Evolutionary conservation across 1,140 invertebrate genomes (phyloP), one percentile per base, ranked within the genome.

Genomic region (Saccostrea echinata): DNA sequence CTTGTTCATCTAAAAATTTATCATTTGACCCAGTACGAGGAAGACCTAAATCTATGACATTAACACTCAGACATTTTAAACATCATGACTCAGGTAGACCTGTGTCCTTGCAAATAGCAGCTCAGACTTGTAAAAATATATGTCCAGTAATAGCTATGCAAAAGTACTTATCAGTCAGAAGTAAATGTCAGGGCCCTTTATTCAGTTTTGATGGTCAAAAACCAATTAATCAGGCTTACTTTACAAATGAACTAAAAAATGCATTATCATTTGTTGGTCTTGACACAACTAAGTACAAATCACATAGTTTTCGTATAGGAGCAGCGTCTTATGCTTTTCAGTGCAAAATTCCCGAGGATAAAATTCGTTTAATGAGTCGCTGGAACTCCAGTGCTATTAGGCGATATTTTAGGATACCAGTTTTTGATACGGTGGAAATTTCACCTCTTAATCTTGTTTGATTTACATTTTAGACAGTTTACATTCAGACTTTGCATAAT

Each of bases 261-360:
- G 43, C 84, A 9, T 61, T 88, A 55, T 33, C 52, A 1, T 88
- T 52, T 82, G 13, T 64, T 57, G 71, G 84, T 13, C n/a, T 85
- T 12, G 35, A 82, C 21, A 18, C 9, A 4, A 27, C 18, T 43
- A n/a, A 43, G n/a, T 64, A 61, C 53, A 85, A 64, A 64, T 43
- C 76, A 24, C 88, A 89, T 51, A 86, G 71, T 24, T 83, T 86
- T 68, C 80, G 85, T 21, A 89, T 86, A 30, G 84, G 88, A 24
- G 84, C 84, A 9, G 88, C 88, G 18, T 64, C 88, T 0, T 18
- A n/a, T 12, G 64, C 83, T 27, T 57, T 68, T n/a, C 12, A 76
- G 21, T 55, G 53, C 53, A 55, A 55, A 55, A 55, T 55, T 16
- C 53, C 53, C 12, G 53, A 55, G 18, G 53, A 55, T 18, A 12